These are phyloP conservation scores for Tapirus terrestris DNA, from an alignment of 2,113 vertebrate species.

Conservation along the genomic window DNA sequence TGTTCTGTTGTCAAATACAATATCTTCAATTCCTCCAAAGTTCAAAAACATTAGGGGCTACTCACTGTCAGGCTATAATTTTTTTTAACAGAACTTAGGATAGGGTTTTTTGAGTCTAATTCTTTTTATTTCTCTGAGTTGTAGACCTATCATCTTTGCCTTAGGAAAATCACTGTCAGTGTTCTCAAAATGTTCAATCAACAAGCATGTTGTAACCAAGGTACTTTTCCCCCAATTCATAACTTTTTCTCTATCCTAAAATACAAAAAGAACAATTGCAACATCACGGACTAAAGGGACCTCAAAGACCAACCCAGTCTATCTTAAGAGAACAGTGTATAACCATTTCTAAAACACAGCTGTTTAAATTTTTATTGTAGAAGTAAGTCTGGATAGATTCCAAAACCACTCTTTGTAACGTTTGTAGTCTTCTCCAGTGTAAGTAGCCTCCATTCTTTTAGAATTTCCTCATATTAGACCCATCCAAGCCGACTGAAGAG, in stretches of 20 bases:
- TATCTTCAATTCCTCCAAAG: slow-evolving; percentile 47
- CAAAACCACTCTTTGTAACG: not conserved
- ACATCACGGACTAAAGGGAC: not conserved
- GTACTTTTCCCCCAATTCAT: not conserved
- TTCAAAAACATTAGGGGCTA: slow-evolving; percentile 36
- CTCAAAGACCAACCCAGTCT: not conserved
- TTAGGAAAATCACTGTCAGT: not conserved
- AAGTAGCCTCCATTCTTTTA: not conserved
- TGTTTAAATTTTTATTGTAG: slow-evolving; percentile 71
- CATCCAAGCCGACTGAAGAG: not conserved
- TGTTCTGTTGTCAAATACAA: slow-evolving; percentile 56
- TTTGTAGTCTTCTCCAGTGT: not conserved
- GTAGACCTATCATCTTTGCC: not conserved
- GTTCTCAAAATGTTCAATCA: slow-evolving; percentile 3
- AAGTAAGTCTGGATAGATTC: slow-evolving; percentile 60
- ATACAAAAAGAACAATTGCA: not conserved
- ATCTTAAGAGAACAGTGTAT: not conserved
- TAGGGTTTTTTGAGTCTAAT: not conserved
- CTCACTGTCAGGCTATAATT: slow-evolving; percentile 8
- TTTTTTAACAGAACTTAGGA: not conserved
- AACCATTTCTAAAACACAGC: slow-evolving; percentile 56
- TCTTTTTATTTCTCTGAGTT: not conserved
- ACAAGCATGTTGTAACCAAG: not conserved
- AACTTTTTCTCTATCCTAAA: not conserved
- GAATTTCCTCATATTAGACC: not conserved